Percentiles rank a stretch among this genome's conserved stretches.
These are phyloP conservation scores for Phalera bucephala DNA, from an alignment of 2,888 invertebrate genomes.

Conservation along the genomic window DNA sequence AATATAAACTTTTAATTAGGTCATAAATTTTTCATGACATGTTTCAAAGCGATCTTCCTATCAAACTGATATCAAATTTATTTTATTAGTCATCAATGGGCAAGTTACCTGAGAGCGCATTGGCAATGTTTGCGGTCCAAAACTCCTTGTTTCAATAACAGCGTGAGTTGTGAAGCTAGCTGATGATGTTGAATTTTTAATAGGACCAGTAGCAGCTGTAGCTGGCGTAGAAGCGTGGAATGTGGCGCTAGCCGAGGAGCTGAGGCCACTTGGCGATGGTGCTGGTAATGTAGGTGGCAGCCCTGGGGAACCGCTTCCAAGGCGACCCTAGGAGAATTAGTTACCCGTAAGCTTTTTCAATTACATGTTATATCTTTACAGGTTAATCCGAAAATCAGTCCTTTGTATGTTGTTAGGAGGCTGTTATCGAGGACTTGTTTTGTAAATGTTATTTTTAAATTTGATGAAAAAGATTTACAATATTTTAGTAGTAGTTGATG, in stretches of 20 bases:
- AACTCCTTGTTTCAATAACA: conserved; percentile 73
- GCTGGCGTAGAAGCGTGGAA: conserved; percentile 74
- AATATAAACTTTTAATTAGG: too few relatives aligned
- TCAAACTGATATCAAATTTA: too few relatives aligned
- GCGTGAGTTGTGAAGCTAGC: conserved; percentile 82
- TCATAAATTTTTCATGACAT: too few relatives aligned
- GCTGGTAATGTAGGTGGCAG: conserved; percentile 89
- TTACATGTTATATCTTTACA: too few relatives aligned
- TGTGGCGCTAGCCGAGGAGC: conserved; percentile 86
- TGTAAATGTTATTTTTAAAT: too few relatives aligned
- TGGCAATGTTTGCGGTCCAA: conserved; percentile 76
- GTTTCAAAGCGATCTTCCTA: too few relatives aligned
- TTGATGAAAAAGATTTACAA: too few relatives aligned
- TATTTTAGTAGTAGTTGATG: too few relatives aligned
- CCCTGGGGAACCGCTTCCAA: conserved; percentile 81
- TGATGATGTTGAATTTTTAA: conserved; percentile 83
- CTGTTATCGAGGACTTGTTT: too few relatives aligned
- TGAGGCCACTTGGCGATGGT: conserved; percentile 85
- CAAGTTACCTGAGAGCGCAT: conserved; percentile 73
- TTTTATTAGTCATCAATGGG: too few relatives aligned
- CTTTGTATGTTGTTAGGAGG: too few relatives aligned
- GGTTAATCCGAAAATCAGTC: too few relatives aligned
- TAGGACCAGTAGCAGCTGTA: conserved; percentile 58
- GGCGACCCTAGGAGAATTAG: conserved; percentile 56
- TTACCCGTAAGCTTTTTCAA: background rate